These are phyloP conservation scores for Struthio camelus DNA, from an alignment of 2,113 vertebrate species.

Conservation along the genomic window DNA sequence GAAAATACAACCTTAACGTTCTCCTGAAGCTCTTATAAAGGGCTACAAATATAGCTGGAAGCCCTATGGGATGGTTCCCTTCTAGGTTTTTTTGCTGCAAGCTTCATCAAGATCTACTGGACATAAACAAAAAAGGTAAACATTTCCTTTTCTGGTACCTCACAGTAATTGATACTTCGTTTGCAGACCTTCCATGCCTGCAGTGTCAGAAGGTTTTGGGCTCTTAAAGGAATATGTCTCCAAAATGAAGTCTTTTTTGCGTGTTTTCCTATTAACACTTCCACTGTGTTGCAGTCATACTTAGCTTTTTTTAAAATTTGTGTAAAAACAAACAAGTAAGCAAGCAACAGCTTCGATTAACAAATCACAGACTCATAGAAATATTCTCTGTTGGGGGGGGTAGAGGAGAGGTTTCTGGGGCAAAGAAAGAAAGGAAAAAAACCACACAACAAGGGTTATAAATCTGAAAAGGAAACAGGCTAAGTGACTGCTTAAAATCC, in stretches of 20 bases:
- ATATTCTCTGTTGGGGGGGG: not conserved
- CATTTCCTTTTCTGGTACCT: constrained; percentile 4
- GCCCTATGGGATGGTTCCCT: not conserved
- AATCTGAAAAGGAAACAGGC: not conserved
- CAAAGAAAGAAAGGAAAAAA: not conserved
- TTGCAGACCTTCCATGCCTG: not conserved
- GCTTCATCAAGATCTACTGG: constrained; percentile 23
- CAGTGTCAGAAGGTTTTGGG: not conserved
- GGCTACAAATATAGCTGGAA: not conserved
- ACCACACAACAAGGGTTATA: not conserved
- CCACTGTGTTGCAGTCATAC: not conserved
- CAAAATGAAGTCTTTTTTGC: not conserved
- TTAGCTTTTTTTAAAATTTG: not conserved
- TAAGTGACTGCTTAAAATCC: not conserved
- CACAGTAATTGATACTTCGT: constrained; percentile 12
- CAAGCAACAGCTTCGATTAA: constrained; percentile 28
- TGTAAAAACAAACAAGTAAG: not conserved
- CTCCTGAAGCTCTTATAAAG: not conserved
- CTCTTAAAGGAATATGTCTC: not conserved
- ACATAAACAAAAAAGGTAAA: constrained; percentile 19
- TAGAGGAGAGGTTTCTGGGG: not conserved
- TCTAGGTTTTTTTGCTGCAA: not conserved
- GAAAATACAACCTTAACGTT: constrained; percentile 5
- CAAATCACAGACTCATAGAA: constrained; percentile 13
- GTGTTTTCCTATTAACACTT: constrained; percentile 28